Conservation (phyloP, 2,797 vertebrate species). For the Euphonia xanthogaster region DNA sequence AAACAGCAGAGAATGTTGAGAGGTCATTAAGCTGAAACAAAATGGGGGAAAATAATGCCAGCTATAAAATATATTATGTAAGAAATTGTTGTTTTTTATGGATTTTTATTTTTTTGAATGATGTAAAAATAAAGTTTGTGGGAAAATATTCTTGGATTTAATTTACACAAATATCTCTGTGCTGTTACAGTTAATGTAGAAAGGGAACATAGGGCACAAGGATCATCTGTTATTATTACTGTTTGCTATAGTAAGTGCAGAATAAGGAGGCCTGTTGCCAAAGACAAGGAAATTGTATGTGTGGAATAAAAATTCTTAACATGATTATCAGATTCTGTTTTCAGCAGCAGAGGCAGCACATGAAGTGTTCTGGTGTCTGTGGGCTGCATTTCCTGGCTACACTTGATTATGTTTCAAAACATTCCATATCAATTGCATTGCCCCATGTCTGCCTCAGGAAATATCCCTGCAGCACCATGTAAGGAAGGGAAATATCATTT, state of each 20-base stretch:
- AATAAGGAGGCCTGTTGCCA: background rate
- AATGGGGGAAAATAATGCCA: background rate
- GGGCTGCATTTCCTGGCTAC: slow-evolving; percentile 9
- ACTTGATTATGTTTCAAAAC: background rate
- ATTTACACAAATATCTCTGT: background rate
- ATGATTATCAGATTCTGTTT: background rate
- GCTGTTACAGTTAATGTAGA: background rate
- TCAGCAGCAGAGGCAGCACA: background rate
- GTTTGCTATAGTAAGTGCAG: background rate
- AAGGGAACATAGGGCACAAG: background rate
- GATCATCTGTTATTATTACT: background rate
- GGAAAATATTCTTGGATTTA: background rate
- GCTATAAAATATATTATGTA: background rate
- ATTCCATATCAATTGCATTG: background rate
- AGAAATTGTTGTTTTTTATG: background rate
- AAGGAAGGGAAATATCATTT: background rate
- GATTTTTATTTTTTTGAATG: background rate
- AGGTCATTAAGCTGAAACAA: background rate
- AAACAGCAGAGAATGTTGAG: background rate
- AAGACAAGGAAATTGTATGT: background rate
- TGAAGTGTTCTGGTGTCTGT: background rate
- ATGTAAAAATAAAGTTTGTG: slow-evolving; percentile 9
- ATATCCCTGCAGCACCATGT: background rate
- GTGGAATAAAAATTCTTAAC: background rate
- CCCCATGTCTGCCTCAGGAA: background rate